Evolutionary conservation across 1,140 invertebrate species (phyloP), one percentile per base, ranked within the genome.

Genomic region (Venustaconcha ellipsiformis): DNA sequence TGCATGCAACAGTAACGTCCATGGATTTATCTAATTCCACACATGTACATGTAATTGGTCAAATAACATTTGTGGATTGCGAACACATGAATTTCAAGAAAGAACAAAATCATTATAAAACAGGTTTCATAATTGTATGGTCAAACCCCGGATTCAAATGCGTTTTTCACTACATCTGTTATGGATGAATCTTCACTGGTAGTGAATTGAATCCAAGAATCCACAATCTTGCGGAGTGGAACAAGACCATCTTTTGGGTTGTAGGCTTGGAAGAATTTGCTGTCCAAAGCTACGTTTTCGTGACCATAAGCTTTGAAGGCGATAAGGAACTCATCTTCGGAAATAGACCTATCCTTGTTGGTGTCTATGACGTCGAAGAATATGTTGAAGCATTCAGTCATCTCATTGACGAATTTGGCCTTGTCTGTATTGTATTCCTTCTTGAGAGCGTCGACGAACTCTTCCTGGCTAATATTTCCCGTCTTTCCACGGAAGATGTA

Each of bases 311-410:
- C 82, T 67, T 79, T 78, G 65, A 83, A 83, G 20, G 82, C 82
- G 14, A 74, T 76, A 13, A 83, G 77, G 60, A 80, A 83, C 63
- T 83, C 82, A 1, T 78, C 72, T 17, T 80, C 57, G 48, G 78
- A 78, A 48, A 83, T 83, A 5, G 82, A 79, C 57, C 79, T 72
- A 57, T 83, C 82, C 60, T 83, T 78, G 67, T 83, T 83, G 14
- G 82, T 83, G 37, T 83, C 82, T 20, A 83, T 83, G 26, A 83
- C 82, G 60, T 81, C 78, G 67, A 83, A 83, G 26, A 83, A 67
- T 3, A 12, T 72, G 23, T 83, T 72, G 67, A 81, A 83, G 48
- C 82, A 83, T 20, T 67, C 37, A 15, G 70, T 26, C 70, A 83
- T 83, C 20, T 68, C 63, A 13, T 23, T n/a, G 0, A 18, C 64